Evolutionary conservation across 1,140 invertebrate species (phyloP), one percentile per base, ranked within the genome.

Genomic region (Bombus balteatus): DNA sequence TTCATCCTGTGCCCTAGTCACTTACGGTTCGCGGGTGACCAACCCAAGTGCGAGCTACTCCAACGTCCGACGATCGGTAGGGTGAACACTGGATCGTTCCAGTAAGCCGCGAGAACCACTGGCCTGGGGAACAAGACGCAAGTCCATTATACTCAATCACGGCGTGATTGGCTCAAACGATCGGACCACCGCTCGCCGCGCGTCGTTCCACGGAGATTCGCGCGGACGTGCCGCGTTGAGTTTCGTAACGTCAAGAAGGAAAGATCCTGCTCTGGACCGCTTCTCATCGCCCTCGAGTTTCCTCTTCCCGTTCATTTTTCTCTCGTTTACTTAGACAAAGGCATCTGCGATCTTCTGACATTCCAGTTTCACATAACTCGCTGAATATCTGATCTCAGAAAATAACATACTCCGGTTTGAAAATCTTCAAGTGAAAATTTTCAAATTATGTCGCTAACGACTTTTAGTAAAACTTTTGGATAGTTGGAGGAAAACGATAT

Each of bases 111-210:
- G 94, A 94, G 94, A 95, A 93, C 94, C 94, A 91, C 93, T 94
- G 94, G 86, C 86, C 91, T 94, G 91, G 94, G 94, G 94, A 92
- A 95, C 94, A 95, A 95, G 95, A 95, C 94, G 95, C 95, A 95
- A 95, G 95, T 95, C 95, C 94, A 95, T 95, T 95, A 95, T 92
- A 93, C 93, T 94, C 94, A 95, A 95, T 95, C 94, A 95, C 90
- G 80, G 87, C 89, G 75, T 95, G 94, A 95, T 95, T 95, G 95
- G 94, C 94, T 95, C 94, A 95, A 95, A 95, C 94, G 95, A 95
- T 95, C 94, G 91, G 94, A 93, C 94, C 92, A 94, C 93, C 92
- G 92, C 91, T 93, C 88, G 92, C 88, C 91, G 92, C 89, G 91
- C 93, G 89, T 91, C 88, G 90, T 84, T 91, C 92, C 86, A 87